These are phyloP conservation scores for Chelonus formosanus DNA, from an alignment of 2,888 invertebrate species.

Conservation along the genomic window DNA sequence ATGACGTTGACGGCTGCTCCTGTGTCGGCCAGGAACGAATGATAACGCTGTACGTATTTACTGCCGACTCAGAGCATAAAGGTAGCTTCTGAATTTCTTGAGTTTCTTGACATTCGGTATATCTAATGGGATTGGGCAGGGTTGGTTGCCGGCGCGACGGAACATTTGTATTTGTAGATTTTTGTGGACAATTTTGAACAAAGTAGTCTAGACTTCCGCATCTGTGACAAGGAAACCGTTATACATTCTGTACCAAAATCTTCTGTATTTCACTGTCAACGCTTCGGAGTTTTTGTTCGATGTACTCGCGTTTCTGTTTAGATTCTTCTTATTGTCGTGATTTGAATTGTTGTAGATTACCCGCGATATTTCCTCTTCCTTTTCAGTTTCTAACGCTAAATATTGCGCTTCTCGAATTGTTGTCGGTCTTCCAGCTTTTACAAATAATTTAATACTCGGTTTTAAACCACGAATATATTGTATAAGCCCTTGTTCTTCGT, in stretches of 20 bases:
- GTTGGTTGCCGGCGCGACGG: constrained; percentile 10
- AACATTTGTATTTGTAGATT: constrained; percentile 9
- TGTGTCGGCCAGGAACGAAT: constrained; percentile 28
- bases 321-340: neutral
- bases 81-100: constrained; percentile 19
- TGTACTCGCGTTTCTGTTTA: constrained; percentile 4
- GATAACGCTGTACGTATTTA: constrained; percentile 5
- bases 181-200: constrained; percentile 20
- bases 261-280: neutral
- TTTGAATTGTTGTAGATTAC: neutral
- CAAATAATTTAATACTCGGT: too few relatives aligned
- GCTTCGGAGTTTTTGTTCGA: neutral
- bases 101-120: constrained; percentile 24
- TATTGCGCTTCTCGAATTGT: constrained; percentile 24
- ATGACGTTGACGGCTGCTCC: constrained; percentile 31
- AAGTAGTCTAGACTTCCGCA: constrained; percentile 20
- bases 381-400: constrained; percentile 25
- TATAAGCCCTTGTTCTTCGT: too few relatives aligned
- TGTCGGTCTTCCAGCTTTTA: too few relatives aligned
- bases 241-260: neutral
- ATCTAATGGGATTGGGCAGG: constrained; percentile 15
- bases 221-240: constrained; percentile 24
- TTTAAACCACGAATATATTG: too few relatives aligned
- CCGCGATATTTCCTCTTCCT: constrained; percentile 18
- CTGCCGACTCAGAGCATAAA: constrained; percentile 15